Conservation (phyloP, 30 jellyfish, hydroid and myxozoan species). For the Pelagia noctiluca region DNA sequence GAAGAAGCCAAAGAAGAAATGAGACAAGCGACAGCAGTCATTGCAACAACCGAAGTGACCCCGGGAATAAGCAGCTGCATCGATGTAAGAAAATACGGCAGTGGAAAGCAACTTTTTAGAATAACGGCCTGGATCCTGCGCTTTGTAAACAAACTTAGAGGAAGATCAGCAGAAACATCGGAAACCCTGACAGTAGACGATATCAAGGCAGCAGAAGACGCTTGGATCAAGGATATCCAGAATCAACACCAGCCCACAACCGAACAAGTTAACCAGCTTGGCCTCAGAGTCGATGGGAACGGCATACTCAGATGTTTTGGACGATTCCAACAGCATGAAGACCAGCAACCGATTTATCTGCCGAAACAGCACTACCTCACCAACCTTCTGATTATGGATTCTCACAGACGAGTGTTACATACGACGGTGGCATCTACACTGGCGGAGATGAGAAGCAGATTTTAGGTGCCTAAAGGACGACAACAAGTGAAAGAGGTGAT, state of each 20-base stretch:
- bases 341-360: neutral
- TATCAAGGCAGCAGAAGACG: slow-evolving; percentile 4
- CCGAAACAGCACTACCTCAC: neutral
- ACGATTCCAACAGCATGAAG: neutral
- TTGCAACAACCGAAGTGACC: neutral
- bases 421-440: neutral
- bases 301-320: neutral
- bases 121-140: neutral
- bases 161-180: neutral
- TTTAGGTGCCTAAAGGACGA: slow-evolving; percentile 16
- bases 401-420: neutral
- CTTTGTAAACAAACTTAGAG: neutral
- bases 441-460: neutral
- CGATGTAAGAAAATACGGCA: slow-evolving; percentile 7
- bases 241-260: neutral
- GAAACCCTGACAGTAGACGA: neutral
- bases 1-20: neutral
- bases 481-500: slow-evolving; percentile 13
- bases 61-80: neutral
- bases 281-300: neutral
- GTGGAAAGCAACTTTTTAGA: neutral
- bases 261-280: neutral
- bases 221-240: neutral
- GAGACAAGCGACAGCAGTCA: slow-evolving; percentile 6
- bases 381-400: neutral